Conservation (phyloP, 2,113 vertebrate species). For the Pelecanus crispus region DNA sequence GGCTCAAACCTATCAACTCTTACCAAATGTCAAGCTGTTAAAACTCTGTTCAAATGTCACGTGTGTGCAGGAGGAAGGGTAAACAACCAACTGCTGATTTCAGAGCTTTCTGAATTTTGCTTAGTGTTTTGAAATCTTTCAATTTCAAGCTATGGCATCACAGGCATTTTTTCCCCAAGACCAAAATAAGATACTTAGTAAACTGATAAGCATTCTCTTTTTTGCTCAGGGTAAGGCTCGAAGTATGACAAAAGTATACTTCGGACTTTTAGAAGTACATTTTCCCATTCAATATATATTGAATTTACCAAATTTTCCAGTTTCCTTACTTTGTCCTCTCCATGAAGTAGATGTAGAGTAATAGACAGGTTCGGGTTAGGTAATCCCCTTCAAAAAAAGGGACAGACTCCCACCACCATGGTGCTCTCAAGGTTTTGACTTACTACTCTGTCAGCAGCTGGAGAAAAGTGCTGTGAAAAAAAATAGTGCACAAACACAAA, state of each 20-base stretch:
- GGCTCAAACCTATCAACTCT: neutral
- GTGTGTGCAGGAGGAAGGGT: neutral
- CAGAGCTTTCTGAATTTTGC: neutral
- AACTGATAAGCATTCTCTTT: neutral
- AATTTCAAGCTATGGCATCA: neutral
- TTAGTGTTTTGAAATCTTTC: neutral
- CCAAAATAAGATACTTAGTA: neutral
- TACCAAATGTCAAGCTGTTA: neutral
- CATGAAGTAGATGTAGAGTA: neutral
- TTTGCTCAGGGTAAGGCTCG: neutral
- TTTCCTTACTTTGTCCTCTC: neutral
- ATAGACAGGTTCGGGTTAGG: neutral
- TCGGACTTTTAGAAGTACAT: neutral
- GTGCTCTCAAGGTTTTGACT: neutral
- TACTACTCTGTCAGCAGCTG: neutral
- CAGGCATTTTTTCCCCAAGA: neutral
- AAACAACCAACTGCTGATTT: neutral
- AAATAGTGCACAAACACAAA: neutral
- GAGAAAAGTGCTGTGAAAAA: neutral
- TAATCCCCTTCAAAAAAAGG: neutral
- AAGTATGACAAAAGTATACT: neutral
- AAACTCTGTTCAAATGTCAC: neutral
- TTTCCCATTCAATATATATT: neutral
- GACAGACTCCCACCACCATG: neutral
- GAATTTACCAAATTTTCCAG: accelerated